Percentiles rank a stretch among this genome's conserved stretches.
Evolutionary conservation across 92 coral and sea anemone species (phyloP).

Genomic region (Plumapathes pennacea): DNA sequence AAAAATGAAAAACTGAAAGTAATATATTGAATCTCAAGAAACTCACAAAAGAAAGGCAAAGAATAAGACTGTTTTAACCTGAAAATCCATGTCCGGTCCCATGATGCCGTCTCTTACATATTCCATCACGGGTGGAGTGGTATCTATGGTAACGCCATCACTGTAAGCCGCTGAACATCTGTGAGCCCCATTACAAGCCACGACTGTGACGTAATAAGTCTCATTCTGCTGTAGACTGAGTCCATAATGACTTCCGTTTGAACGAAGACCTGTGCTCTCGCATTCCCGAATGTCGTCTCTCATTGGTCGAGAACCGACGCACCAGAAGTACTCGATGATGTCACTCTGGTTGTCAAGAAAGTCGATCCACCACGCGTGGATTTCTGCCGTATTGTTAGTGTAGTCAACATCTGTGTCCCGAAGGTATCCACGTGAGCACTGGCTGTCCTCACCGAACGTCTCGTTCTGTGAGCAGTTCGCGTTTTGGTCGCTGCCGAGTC

Average conservation of each 20-base stretch:
- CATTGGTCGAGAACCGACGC: constrained; percentile 61
- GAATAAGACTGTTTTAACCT: too few relatives aligned
- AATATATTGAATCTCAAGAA: too few relatives aligned
- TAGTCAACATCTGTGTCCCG: constrained; percentile 87
- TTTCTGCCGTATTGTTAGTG: constrained; percentile 79
- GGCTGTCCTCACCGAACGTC: constrained; percentile 90
- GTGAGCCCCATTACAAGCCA: constrained; percentile 83
- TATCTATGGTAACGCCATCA: constrained; percentile 77
- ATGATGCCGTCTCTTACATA: constrained; percentile 83
- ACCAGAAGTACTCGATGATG: constrained; percentile 82
- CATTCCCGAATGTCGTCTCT: constrained; percentile 70
- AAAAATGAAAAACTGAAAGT: too few relatives aligned
- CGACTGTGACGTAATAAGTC: constrained; percentile 71
- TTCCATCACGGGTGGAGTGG: constrained; percentile 73
- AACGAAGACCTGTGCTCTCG: constrained; percentile 75
- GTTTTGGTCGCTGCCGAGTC: constrained; percentile 79
- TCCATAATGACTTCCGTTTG: constrained; percentile 69
- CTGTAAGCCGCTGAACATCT: constrained; percentile 71
- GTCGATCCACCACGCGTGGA: constrained; percentile 93
- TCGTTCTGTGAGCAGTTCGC: constrained; percentile 83
- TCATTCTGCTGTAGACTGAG: constrained; percentile 59
- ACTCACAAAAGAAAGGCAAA: too few relatives aligned
- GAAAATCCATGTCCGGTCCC: constrained; percentile 88
- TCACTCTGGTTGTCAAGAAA: constrained; percentile 92
- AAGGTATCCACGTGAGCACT: constrained; percentile 86